These are phyloP conservation scores for Trichopoda pennipes DNA, from an alignment of 2,888 invertebrate species.

Conservation along the genomic window DNA sequence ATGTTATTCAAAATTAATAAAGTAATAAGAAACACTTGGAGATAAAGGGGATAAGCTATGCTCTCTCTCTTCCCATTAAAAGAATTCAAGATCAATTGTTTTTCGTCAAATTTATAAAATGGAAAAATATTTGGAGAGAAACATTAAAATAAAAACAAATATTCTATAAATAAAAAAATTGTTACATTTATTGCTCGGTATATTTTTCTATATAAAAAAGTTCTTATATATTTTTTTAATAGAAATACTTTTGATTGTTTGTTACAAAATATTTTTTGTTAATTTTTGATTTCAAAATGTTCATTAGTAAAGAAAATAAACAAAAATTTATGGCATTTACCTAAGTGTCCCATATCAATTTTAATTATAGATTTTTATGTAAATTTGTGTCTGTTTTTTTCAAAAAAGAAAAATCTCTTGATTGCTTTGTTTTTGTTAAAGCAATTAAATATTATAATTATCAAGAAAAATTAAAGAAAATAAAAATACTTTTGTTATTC, in stretches of 20 bases:
- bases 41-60: too few species aligned
- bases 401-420: slow-evolving; percentile 1
- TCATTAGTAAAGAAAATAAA: background rate
- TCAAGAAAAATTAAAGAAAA: slow-evolving; percentile 9
- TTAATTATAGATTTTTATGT: background rate
- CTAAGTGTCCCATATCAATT: background rate
- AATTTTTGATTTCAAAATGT: background rate
- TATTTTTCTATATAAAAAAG: background rate
- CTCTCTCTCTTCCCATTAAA: too few species aligned
- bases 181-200: background rate
- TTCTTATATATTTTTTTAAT: background rate
- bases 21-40: too few species aligned
- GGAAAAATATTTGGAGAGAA: too few species aligned
- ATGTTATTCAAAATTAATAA: too few species aligned
- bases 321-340: slow-evolving; percentile 1
- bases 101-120: too few species aligned
- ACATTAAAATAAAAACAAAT: too few species aligned
- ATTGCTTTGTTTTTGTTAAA: background rate
- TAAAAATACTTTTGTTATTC: slow-evolving; percentile 1
- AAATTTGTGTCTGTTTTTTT: background rate
- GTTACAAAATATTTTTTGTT: slow-evolving; percentile 1
- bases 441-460: slow-evolving; percentile 13
- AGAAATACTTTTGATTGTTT: background rate
- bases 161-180: too few species aligned
- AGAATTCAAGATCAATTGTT: too few species aligned